Evolutionary conservation across 2,888 invertebrate genomes (phyloP).

Genomic region (Junonia oenone): DNA sequence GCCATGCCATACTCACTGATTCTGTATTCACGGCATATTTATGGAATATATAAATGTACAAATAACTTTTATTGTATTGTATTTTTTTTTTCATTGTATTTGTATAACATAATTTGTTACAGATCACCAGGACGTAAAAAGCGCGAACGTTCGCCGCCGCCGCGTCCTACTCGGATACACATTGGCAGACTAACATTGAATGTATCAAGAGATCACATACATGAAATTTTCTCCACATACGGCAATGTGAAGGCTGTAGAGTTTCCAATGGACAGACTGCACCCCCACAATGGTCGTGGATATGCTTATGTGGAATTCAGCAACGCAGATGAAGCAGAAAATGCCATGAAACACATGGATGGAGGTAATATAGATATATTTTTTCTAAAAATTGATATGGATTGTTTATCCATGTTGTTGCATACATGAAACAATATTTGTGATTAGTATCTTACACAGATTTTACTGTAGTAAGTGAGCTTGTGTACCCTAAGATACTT

Average conservation of each 20-base stretch:
- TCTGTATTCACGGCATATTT: no score
- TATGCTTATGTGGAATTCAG: conserved; percentile 97
- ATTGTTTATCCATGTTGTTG: no score
- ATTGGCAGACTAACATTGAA: conserved; percentile 95
- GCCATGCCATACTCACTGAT: no score
- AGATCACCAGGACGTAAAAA: conserved; percentile 83
- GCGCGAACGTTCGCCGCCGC: conserved; percentile 92
- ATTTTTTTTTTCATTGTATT: background rate
- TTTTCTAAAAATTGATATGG: no score
- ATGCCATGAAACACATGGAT: conserved; percentile 99
- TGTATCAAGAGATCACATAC: conserved; percentile 92
- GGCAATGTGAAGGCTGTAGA: conserved; percentile 93
- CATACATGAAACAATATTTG: no score
- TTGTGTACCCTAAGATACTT: no score
- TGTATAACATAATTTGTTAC: background rate
- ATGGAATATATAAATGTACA: no score
- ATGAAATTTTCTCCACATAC: conserved; percentile 94
- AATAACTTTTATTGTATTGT: background rate
- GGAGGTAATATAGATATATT: no score
- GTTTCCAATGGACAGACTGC: conserved; percentile 92
- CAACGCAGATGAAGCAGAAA: conserved; percentile 96
- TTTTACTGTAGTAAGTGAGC: no score
- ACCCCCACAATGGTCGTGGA: conserved; percentile 93
- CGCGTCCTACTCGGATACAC: conserved; percentile 95
- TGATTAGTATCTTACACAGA: no score